Evolutionary conservation across 2,797 vertebrate genomes (phyloP).

Genomic region (Anolis apletophallus): DNA sequence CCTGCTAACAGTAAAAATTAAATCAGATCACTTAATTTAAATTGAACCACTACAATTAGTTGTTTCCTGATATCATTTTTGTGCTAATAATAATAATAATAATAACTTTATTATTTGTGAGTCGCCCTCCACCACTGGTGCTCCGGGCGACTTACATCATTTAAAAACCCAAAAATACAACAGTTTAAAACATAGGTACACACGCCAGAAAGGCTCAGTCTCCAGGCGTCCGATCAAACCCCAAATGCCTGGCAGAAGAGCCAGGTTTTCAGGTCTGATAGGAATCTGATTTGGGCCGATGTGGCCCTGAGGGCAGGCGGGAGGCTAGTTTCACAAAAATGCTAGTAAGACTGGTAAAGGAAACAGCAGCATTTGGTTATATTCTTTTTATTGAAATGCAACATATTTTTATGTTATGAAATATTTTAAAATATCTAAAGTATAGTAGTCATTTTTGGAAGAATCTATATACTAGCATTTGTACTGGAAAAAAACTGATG

Average conservation of each 20-base stretch:
- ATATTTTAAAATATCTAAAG: constrained; percentile 26
- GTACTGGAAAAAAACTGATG: constrained; percentile 49
- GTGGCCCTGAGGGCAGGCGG: too few species aligned
- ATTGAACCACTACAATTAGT: constrained; percentile 30
- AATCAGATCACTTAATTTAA: neutral
- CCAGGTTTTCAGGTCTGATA: too few species aligned
- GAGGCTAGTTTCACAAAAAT: neutral
- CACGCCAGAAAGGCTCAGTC: too few species aligned
- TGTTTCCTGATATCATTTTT: neutral
- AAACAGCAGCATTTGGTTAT: constrained; percentile 5
- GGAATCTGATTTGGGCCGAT: too few species aligned
- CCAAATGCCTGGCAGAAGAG: too few species aligned
- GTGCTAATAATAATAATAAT: too few species aligned
- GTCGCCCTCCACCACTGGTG: too few species aligned
- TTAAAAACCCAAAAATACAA: too few species aligned
- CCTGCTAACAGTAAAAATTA: neutral
- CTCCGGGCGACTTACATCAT: too few species aligned
- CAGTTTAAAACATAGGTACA: too few species aligned
- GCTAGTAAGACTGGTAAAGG: neutral
- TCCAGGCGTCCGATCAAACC: too few species aligned
- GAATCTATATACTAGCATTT: constrained; percentile 54
- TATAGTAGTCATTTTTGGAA: constrained; percentile 59
- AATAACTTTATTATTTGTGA: too few species aligned
- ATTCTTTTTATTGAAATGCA: constrained; percentile 57
- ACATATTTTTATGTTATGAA: constrained; percentile 35